Base-by-base conservation (phyloP, 2,113 vertebrate genomes). In the Semicossyphus pulcher region DNA sequence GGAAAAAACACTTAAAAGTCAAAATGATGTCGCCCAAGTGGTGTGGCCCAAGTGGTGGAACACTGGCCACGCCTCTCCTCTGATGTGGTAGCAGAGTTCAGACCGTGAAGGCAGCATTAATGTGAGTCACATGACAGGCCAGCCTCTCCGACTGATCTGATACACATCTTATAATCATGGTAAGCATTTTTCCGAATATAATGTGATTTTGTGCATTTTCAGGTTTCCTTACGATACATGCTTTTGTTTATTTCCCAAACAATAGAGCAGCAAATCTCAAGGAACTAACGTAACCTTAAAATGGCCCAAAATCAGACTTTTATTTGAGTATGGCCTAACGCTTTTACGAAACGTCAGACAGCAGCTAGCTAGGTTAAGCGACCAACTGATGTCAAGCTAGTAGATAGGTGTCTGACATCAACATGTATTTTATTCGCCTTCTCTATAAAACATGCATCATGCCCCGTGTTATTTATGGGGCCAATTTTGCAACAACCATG, bases 71-170 rank as follows among this genome's bases (percentile, higher is more conserved):
- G 76, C 81, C 76, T 72, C 41, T 29, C 6, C 10, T 52, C 1
- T 52, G 60, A 67, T 47, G 64, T 54, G 49, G 21, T 7, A 1
- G 34, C 51, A n/a, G 71, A 51, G 36, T 5, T 29, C 28, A 20
- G 79, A 32, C 60, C 65, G 54, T 80, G 81, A 70, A 78, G 0
- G 66, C 74, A 73, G n/a, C 56, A 23, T 69, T 61, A 47, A 26
- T 59, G 54, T 20, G 53, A 84, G 90, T 94, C 93, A 94, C 93
- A 92, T 94, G 93, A 94, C 85, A 59, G 44, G 42, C 45, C 52
- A 74, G 69, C 70, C 63, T 78, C 85, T 71, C 26, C 54, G 86
- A 69, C 71, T 37, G 76, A 44, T 53, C 75, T 70, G 72, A 58
- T 29, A 84, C 81, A 68, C 71, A 59, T 56, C 83, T 73, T 32